A percentile compares a stretch with the other conserved stretches of the same genome.
Conservation (phyloP, 2,113 vertebrate genomes). For the Rana temporaria region DNA sequence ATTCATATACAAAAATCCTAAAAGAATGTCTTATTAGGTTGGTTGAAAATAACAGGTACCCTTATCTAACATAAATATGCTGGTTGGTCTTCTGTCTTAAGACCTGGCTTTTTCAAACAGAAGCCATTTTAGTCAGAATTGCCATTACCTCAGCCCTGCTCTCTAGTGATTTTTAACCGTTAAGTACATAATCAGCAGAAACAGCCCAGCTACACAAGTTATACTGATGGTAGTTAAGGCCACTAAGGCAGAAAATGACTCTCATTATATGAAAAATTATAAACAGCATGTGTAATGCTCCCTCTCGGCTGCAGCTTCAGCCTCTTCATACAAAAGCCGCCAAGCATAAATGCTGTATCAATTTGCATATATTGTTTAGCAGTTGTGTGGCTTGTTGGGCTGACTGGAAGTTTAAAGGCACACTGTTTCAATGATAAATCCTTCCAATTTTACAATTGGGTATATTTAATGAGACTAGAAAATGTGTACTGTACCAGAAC, state of each 20-base stretch:
- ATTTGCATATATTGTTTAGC: background rate
- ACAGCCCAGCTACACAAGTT: background rate
- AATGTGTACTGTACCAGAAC: no score
- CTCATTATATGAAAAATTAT: slow-evolving; percentile 15
- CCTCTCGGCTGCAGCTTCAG: background rate
- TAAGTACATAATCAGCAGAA: background rate
- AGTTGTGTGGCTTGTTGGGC: background rate
- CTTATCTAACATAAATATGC: no score
- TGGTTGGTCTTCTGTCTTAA: background rate
- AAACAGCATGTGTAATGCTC: slow-evolving; percentile 19
- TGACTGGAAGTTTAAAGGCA: background rate
- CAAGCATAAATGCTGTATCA: background rate
- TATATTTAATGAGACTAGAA: no score
- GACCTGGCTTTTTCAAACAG: background rate
- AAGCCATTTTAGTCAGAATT: background rate
- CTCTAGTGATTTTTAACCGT: background rate
- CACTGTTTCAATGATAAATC: no score
- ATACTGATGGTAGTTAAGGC: slow-evolving; percentile 6
- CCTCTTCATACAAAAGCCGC: background rate
- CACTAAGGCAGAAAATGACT: slow-evolving; percentile 26
- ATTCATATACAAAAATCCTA: no score
- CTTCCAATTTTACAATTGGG: no score
- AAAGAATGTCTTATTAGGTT: background rate
- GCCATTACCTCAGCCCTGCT: background rate
- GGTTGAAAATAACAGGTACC: background rate